A percentile compares a stretch with the other conserved stretches of the same genome.
phyloP scores from a whole-genome alignment of 2,888 invertebrate species.

The Coelinius sp. region DNA sequence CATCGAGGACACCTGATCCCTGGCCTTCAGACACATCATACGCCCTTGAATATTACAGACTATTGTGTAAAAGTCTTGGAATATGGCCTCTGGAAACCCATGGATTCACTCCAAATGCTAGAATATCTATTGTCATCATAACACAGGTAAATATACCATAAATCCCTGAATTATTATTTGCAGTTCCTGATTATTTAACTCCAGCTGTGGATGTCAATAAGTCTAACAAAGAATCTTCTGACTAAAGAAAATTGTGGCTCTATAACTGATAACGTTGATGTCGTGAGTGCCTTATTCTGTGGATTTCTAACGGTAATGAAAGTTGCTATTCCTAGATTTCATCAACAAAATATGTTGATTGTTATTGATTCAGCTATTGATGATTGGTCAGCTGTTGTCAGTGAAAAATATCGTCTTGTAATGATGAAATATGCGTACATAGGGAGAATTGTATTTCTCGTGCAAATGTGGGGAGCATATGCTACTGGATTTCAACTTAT shows the following conservation, averaged over 20 bases:
- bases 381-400: slow-evolving; percentile 40
- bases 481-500: slow-evolving; percentile 40
- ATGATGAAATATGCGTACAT: slow-evolving; percentile 41
- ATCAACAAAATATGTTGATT: slow-evolving; percentile 37
- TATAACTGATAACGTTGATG: slow-evolving; percentile 38
- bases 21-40: slow-evolving; percentile 37
- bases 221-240: slow-evolving; percentile 35
- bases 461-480: slow-evolving; percentile 43
- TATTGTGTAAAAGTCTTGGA: slow-evolving; percentile 28
- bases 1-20: background rate
- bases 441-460: slow-evolving; percentile 36
- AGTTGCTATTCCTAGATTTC: slow-evolving; percentile 32
- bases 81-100: slow-evolving; percentile 34
- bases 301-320: slow-evolving; percentile 42
- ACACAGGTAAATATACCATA: slow-evolving; percentile 28
- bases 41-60: slow-evolving; percentile 38
- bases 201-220: slow-evolving; percentile 44
- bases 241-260: slow-evolving; percentile 40
- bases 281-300: slow-evolving; percentile 37
- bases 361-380: slow-evolving; percentile 38
- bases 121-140: slow-evolving; percentile 7
- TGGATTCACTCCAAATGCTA: slow-evolving; percentile 23
- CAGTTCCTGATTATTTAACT: slow-evolving; percentile 1
- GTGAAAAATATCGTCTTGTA: slow-evolving; percentile 23
- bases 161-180: background rate